phyloP scores from a whole-genome alignment of 2,113 vertebrate genomes.

The Furnarius figulus region DNA sequence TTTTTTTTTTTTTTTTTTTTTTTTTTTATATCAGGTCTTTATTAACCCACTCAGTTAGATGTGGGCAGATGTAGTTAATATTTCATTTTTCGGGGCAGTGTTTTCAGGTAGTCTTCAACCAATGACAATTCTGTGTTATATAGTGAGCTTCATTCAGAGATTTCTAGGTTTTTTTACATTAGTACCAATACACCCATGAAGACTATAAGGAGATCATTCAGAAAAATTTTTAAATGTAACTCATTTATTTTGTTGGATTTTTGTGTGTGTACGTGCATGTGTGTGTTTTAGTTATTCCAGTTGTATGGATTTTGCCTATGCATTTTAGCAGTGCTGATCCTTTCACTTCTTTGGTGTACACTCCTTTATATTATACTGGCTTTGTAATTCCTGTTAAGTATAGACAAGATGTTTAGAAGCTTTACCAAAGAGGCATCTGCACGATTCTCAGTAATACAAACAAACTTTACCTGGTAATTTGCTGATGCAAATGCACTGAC shows the following conservation, averaged over 20 bases:
- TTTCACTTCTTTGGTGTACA: background rate
- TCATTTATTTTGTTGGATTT: background rate
- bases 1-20: background rate
- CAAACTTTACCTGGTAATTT: background rate
- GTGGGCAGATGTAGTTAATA: background rate
- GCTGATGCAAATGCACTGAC: background rate
- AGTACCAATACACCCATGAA: background rate
- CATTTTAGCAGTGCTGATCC: background rate
- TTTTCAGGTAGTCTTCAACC: background rate
- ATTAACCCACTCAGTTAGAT: background rate
- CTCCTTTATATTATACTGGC: background rate
- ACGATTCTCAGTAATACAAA: background rate
- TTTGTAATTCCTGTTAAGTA: background rate
- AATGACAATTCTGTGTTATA: background rate
- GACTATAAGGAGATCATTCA: background rate
- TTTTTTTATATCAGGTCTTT: fast-evolving
- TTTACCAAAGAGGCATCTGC: background rate
- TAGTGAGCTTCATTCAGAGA: background rate
- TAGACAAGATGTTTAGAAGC: background rate
- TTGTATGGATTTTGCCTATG: background rate
- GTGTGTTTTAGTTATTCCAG: background rate
- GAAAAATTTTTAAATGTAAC: background rate
- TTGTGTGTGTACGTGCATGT: too few species aligned
- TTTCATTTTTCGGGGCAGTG: background rate
- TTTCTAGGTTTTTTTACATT: background rate